Evolutionary conservation across 2,113 vertebrate species (phyloP).

Genomic region (Rhea pennata): DNA sequence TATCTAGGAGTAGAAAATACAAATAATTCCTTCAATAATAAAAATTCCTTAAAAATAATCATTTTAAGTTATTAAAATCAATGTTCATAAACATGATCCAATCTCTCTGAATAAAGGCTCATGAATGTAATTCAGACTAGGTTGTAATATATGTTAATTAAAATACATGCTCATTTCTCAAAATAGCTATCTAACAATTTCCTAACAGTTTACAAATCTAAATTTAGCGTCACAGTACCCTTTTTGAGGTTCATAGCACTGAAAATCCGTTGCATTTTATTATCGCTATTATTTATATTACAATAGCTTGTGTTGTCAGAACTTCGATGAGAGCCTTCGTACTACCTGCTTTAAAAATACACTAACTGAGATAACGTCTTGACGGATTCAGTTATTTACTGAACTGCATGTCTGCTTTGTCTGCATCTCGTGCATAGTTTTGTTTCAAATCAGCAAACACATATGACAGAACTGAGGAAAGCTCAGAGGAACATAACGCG

Average conservation of each 20-base stretch:
- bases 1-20: not conserved
- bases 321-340: not conserved
- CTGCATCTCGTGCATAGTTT: not conserved
- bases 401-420: not conserved
- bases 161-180: not conserved
- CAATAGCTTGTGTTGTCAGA: fast-evolving
- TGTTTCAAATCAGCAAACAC: not conserved
- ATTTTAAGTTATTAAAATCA: not conserved
- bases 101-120: not conserved
- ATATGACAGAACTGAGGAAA: not conserved
- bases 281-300: not conserved
- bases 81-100: not conserved
- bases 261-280: not conserved
- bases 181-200: not conserved
- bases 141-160: not conserved
- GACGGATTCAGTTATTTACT: not conserved
- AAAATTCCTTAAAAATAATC: not conserved
- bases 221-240: not conserved
- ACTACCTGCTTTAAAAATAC: not conserved
- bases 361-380: not conserved
- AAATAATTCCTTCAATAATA: not conserved
- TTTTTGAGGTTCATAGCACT: not conserved
- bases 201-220: not conserved
- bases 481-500: not conserved
- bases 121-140: not conserved